A percentile compares a stretch with the other conserved stretches of the same genome.
These are phyloP conservation scores for Trilocha varians DNA, from an alignment of 2,888 invertebrate species.

Conservation along the genomic window DNA sequence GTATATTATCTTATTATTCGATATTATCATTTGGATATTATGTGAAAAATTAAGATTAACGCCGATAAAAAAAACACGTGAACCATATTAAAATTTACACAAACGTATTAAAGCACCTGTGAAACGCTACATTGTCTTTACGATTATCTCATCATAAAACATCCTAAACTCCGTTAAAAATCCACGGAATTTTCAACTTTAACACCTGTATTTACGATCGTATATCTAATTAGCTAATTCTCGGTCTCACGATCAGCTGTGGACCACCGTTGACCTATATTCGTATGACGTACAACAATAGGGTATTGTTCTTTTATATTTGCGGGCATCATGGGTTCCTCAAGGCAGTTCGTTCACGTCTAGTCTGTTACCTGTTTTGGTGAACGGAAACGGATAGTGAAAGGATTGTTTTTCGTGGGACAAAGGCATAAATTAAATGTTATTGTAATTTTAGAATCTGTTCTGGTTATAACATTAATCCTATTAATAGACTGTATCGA, in stretches of 20 bases:
- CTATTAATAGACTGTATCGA: no score
- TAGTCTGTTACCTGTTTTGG: conserved; percentile 20
- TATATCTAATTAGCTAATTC: conserved; percentile 10
- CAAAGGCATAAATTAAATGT: no score
- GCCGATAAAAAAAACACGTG: no score
- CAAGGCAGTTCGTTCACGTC: conserved; percentile 70
- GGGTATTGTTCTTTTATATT: conserved; percentile 71
- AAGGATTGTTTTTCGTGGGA: neutral
- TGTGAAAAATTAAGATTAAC: no score
- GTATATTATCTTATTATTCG: no score
- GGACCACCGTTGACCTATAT: conserved; percentile 66
- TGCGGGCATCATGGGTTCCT: conserved; percentile 63
- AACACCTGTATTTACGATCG: no score
- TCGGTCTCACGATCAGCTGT: conserved; percentile 63
- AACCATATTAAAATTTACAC: no score
- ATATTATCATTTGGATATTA: no score
- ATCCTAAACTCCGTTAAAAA: neutral
- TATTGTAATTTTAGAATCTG: no score
- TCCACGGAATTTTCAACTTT: neutral
- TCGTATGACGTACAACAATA: conserved; percentile 71
- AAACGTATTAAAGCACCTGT: neutral
- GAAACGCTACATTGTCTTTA: neutral
- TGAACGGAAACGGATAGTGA: conserved; percentile 15
- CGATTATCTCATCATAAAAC: neutral
- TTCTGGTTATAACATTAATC: no score